Evolutionary conservation across 2,797 vertebrate genomes (phyloP).

Genomic region (Sardinella longiceps): DNA sequence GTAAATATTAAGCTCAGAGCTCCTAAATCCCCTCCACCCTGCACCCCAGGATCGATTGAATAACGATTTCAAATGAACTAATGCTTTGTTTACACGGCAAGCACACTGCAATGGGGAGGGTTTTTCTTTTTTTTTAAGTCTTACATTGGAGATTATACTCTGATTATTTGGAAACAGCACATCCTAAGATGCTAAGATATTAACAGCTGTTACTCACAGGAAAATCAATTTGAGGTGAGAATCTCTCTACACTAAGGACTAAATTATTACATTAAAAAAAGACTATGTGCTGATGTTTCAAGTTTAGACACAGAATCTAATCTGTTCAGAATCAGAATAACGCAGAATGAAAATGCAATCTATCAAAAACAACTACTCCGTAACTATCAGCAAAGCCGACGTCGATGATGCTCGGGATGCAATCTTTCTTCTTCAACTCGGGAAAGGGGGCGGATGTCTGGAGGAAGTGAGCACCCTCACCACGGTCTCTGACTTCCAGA

Average conservation of each 20-base stretch:
- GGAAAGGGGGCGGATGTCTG: background rate
- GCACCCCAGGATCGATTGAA: background rate
- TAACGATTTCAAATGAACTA: conserved; percentile 1
- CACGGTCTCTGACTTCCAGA: background rate
- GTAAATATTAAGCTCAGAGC: conserved; percentile 4
- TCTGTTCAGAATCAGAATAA: background rate
- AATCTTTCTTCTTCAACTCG: background rate
- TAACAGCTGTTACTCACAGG: background rate
- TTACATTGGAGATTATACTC: background rate
- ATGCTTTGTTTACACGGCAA: conserved; percentile 10
- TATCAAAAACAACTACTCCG: background rate
- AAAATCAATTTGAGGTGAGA: conserved; percentile 11
- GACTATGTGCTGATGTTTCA: background rate
- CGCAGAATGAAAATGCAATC: background rate
- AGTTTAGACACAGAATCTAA: background rate
- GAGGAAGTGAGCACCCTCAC: background rate
- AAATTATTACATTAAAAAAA: background rate
- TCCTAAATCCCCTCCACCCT: background rate
- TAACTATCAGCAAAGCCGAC: background rate
- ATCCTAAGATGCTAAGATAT: background rate
- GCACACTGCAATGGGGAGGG: background rate
- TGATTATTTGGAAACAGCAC: background rate
- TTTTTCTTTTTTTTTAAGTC: background rate
- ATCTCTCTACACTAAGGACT: background rate
- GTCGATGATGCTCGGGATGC: background rate